Base-by-base conservation (phyloP, 1,140 invertebrate genomes). In the Notospermus geniculatus region DNA sequence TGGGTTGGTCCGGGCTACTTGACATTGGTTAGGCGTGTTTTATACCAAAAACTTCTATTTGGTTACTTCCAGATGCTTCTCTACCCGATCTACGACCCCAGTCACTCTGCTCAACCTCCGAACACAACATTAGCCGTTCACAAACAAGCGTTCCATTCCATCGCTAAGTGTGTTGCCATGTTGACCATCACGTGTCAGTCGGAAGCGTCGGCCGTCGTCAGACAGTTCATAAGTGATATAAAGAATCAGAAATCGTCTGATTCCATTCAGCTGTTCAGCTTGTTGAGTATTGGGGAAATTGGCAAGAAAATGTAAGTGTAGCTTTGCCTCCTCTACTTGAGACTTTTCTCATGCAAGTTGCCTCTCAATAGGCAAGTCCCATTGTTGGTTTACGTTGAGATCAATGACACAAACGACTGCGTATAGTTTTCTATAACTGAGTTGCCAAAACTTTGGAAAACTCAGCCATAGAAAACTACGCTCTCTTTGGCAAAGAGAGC, bases 281-380 rank as follows among this genome's bases (percentile, higher is more conserved):
- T 98, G 23, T 83, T 98, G 5, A 91, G 95, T 13, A 89, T 99
- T 70, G 97, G 95, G 13, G 96, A 98, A 86, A 96, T 98, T 68
- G 96, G 96, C 4, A 85, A 92, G 69, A 89, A 95, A 71, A 88
- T 95, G 90, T 93, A 84, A 87, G 88, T 77, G 58, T 63, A 78
- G 56, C 57, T 15, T 56, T 56, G 13, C 57, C 45, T 57, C 50
- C 13, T 25, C 36, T 28, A 55, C 30, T 56, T 63, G n/a, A n/a
- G n/a, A n/a, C n/a, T n/a, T n/a, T n/a, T n/a, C n/a, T n/a, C n/a
- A n/a, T n/a, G n/a, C n/a, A n/a, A n/a, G n/a, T n/a, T n/a, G n/a
- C n/a, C n/a, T n/a, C n/a, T n/a, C n/a, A n/a, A n/a, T n/a, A n/a
- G n/a, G n/a, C n/a, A n/a, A n/a, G n/a, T n/a, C n/a, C n/a, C n/a